Percentiles rank a stretch among this genome's conserved stretches.
These are phyloP conservation scores for Natrix natrix DNA, from an alignment of 2,797 vertebrate genomes.

Conservation along the genomic window DNA sequence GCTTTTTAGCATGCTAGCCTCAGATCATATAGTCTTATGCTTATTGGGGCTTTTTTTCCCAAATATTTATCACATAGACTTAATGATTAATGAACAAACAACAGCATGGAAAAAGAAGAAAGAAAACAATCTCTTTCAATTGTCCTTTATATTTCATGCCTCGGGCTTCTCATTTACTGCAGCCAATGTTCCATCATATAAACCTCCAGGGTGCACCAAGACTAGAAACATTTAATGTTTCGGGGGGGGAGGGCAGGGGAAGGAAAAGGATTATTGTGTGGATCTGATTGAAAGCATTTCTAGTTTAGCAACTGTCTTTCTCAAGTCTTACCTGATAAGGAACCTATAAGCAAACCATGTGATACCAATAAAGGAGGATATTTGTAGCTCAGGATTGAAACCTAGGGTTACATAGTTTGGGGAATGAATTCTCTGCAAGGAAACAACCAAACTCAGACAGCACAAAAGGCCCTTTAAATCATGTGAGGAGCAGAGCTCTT, in stretches of 20 bases:
- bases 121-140: background rate
- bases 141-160: background rate
- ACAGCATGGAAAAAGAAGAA: background rate
- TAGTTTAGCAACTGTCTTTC: background rate
- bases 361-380: background rate
- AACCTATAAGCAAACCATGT: background rate
- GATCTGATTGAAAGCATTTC: background rate
- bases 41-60: background rate
- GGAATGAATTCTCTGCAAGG: background rate
- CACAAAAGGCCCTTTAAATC: background rate
- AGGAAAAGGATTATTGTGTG: background rate
- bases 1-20: conserved; percentile 11
- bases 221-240: background rate
- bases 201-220: background rate
- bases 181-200: background rate
- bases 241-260: too few relatives aligned
- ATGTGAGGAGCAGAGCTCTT: background rate
- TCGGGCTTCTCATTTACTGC: background rate
- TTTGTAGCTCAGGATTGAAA: background rate
- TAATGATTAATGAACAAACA: background rate
- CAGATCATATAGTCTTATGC: conserved; percentile 11
- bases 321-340: background rate
- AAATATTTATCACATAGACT: conserved; percentile 20
- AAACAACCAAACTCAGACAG: background rate
- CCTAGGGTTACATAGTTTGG: background rate